Evolutionary conservation across 2,113 vertebrate species (phyloP).

Genomic region (Myodes glareolus): DNA sequence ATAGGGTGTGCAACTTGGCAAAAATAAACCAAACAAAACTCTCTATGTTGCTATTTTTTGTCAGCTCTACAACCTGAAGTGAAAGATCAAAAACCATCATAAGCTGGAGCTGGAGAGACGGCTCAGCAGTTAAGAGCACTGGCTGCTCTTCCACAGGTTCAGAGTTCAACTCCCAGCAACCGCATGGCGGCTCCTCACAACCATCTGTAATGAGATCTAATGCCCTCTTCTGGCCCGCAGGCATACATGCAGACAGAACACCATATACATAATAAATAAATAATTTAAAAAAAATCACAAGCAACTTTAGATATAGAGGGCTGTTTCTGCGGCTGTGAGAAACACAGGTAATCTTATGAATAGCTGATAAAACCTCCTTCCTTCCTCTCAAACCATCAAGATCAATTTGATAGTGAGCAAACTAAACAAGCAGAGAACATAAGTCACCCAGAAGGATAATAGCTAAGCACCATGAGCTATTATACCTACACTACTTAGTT

Average conservation of each 20-base stretch:
- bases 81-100: slow-evolving; percentile 21
- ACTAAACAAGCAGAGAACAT: neutral
- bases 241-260: too few species aligned
- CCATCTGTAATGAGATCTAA: too few species aligned
- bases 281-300: neutral
- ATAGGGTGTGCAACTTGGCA: neutral
- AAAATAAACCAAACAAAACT: slow-evolving; percentile 30
- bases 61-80: neutral
- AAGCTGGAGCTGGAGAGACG: too few species aligned
- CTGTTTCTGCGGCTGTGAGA: neutral
- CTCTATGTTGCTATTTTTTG: neutral
- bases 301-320: neutral
- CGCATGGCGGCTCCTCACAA: too few species aligned
- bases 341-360: neutral
- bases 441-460: neutral
- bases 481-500: neutral
- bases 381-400: neutral
- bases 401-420: neutral
- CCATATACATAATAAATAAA: too few species aligned
- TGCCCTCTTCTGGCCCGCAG: too few species aligned
- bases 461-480: neutral
- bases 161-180: too few species aligned
- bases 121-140: too few species aligned
- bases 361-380: neutral
- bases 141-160: too few species aligned